These are phyloP conservation scores for Branchipolynoe longqiensis DNA, from an alignment of 2,888 invertebrate species.

Conservation along the genomic window DNA sequence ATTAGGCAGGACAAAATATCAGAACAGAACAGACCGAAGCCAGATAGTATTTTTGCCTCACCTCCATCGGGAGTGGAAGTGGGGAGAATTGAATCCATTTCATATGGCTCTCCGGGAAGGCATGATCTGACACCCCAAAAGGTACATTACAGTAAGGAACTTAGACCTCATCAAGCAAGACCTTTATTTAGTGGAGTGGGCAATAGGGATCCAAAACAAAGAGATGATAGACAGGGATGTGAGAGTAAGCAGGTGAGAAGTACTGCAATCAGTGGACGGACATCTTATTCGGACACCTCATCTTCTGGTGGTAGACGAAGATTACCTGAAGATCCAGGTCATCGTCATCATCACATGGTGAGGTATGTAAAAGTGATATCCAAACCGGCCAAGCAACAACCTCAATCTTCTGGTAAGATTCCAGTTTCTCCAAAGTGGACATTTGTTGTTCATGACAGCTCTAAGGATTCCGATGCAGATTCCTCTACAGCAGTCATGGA, in stretches of 20 bases:
- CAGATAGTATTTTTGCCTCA: too few relatives aligned
- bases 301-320: not conserved
- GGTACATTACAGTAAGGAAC: too few relatives aligned
- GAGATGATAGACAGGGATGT: too few relatives aligned
- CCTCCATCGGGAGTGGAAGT: too few relatives aligned
- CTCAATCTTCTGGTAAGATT: not conserved
- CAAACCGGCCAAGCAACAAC: not conserved
- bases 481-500: slow-evolving; percentile 14
- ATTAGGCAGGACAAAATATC: too few relatives aligned
- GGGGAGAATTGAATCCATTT: too few relatives aligned
- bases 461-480: slow-evolving; percentile 13
- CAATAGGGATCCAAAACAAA: too few relatives aligned
- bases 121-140: too few relatives aligned
- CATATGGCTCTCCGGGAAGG: too few relatives aligned
- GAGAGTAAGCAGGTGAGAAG: not conserved
- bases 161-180: too few relatives aligned
- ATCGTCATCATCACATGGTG: not conserved
- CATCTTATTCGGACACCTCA: not conserved
- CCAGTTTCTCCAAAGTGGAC: not conserved
- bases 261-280: not conserved
- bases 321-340: not conserved
- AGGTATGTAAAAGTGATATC: not conserved
- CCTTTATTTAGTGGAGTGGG: too few relatives aligned
- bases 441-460: not conserved
- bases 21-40: too few relatives aligned